Percentiles rank a stretch among this genome's conserved stretches.
Evolutionary conservation across 64 coral and sea anemone species (phyloP).

Genomic region (Actinia equina): DNA sequence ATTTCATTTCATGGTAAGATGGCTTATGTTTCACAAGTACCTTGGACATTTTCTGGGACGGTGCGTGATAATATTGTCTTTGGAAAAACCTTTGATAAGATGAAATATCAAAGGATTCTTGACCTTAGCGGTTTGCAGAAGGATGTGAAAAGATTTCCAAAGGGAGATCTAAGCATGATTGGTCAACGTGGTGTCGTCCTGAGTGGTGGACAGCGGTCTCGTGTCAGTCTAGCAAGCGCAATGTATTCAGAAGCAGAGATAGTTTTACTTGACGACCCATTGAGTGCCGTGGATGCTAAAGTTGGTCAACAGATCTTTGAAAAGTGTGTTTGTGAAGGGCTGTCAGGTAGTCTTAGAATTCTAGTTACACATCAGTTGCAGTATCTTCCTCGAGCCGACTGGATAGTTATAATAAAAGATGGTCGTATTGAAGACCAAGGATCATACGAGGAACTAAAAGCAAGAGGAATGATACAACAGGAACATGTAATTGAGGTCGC

Average conservation of each 20-base stretch:
- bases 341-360: constrained; percentile 12
- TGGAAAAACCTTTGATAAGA: not conserved
- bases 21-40: not conserved
- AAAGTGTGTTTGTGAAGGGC: constrained; percentile 17
- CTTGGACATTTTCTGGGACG: constrained; percentile 5
- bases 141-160: too few species aligned
- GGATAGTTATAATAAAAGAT: constrained; percentile 22
- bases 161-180: too few species aligned
- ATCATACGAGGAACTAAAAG: too few species aligned
- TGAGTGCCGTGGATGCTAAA: not conserved
- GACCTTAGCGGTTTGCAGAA: too few species aligned
- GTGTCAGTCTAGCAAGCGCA: not conserved
- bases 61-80: not conserved
- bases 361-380: constrained; percentile 42
- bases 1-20: too few species aligned
- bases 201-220: constrained; percentile 24
- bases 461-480: too few species aligned
- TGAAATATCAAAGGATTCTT: constrained; percentile 9
- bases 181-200: constrained; percentile 4
- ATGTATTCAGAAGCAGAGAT: constrained; percentile 27
- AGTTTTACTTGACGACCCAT: constrained; percentile 27
- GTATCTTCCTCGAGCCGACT: constrained; percentile 33
- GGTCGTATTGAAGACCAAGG: not conserved
- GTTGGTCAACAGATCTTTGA: not conserved
- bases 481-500: too few species aligned